phyloP scores from a whole-genome alignment of 35 echinoderm and acorn worm species.

The Strongylocentrotus purpuratus region DNA sequence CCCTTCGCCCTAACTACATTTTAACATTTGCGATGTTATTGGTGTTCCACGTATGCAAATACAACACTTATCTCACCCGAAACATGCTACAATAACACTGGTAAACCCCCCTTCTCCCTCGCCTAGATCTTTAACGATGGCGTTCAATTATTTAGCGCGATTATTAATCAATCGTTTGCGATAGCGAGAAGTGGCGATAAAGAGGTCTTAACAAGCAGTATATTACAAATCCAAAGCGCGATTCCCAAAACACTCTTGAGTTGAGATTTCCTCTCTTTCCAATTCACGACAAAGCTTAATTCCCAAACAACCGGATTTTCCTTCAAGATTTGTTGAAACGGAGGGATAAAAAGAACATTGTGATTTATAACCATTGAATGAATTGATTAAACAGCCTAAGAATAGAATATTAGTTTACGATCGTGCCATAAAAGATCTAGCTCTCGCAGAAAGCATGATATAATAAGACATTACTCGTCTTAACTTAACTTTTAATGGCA shows the following conservation, averaged over 20 bases:
- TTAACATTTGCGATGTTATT: slow-evolving; percentile 5
- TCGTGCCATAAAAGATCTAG: neutral
- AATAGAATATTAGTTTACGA: neutral
- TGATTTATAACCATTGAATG: neutral
- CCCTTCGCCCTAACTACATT: neutral
- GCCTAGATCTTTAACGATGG: neutral
- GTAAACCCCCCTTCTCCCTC: neutral
- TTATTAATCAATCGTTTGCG: neutral
- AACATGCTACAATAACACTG: slow-evolving; percentile 4
- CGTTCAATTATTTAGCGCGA: neutral
- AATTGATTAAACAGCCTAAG: neutral
- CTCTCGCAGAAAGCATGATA: too few relatives aligned
- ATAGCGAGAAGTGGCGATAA: neutral
- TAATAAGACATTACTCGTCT: too few relatives aligned
- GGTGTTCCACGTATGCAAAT: slow-evolving; percentile 1
- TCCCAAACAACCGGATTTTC: neutral
- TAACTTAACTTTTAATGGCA: too few relatives aligned
- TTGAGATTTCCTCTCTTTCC: neutral
- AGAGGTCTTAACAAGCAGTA: neutral
- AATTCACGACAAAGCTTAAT: neutral
- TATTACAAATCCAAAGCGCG: neutral
- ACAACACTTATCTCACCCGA: neutral
- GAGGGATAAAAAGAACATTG: neutral
- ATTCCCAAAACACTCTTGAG: neutral
- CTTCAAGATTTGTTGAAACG: neutral